Percentiles rank a stretch among this genome's conserved stretches.
Evolutionary conservation across 2,797 vertebrate species (phyloP).

Genomic region (Tympanoctomys barrerae): DNA sequence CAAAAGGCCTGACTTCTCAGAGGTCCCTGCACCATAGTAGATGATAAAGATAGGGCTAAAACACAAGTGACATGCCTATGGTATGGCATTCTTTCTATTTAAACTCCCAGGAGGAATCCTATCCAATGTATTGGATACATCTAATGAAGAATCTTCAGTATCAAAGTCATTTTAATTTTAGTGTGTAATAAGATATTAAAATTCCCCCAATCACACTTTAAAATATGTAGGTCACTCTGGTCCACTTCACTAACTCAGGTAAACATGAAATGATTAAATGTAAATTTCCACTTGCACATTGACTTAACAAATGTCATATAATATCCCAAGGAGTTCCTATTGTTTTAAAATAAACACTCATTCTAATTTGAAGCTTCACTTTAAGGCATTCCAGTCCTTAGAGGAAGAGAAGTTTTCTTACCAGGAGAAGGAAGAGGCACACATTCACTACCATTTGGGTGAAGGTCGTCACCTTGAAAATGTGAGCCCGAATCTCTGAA

Average conservation of each 20-base stretch:
- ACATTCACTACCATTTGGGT: background rate
- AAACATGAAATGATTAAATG: slow-evolving; percentile 74
- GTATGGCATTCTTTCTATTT: background rate
- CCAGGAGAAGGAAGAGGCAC: background rate
- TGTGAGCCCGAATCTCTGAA: background rate
- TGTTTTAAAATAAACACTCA: slow-evolving; percentile 72
- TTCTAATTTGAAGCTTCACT: background rate
- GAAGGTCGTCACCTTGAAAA: background rate
- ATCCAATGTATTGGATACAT: background rate
- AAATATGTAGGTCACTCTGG: background rate
- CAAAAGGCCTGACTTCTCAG: background rate
- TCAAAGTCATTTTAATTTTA: slow-evolving; percentile 10
- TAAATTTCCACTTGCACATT: background rate
- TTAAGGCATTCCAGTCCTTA: background rate
- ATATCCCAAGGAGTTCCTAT: slow-evolving; percentile 66
- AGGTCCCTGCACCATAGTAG: background rate
- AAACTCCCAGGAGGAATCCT: slow-evolving; percentile 36
- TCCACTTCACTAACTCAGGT: slow-evolving; percentile 75
- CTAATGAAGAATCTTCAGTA: slow-evolving; percentile 15
- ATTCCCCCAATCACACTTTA: slow-evolving; percentile 50
- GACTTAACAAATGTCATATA: slow-evolving; percentile 77
- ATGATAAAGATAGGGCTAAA: background rate
- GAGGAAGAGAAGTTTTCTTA: background rate
- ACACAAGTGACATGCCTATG: background rate
- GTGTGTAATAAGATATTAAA: slow-evolving; percentile 41